Percentiles rank a stretch among this genome's conserved stretches.
phyloP scores from a whole-genome alignment of 2,113 vertebrate genomes.

The Eclectus roratus region DNA sequence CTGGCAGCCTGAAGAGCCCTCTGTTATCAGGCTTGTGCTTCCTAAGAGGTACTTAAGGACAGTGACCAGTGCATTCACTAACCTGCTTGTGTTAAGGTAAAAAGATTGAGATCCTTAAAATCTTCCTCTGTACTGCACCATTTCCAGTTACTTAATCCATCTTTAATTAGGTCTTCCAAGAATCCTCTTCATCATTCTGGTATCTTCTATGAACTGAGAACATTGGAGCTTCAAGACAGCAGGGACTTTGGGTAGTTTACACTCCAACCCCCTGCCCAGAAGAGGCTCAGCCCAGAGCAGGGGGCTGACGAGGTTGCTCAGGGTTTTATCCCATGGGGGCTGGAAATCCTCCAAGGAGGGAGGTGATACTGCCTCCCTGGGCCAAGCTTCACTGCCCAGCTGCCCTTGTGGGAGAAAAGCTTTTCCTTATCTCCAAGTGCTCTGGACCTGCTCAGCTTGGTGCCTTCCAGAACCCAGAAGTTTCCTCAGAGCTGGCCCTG shows the following conservation, averaged over 20 bases:
- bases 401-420: rapidly evolving
- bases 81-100: neutral
- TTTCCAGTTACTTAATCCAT: neutral
- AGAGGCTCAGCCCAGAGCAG: neutral
- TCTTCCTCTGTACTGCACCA: neutral
- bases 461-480: neutral
- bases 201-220: neutral
- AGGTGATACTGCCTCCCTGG: neutral
- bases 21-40: neutral
- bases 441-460: neutral
- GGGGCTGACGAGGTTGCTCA: neutral
- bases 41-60: neutral
- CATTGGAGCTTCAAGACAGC: neutral
- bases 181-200: neutral
- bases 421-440: neutral
- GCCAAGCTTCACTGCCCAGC: too few relatives aligned
- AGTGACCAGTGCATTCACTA: neutral
- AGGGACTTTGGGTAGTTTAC: rapidly evolving
- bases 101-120: neutral
- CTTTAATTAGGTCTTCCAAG: neutral
- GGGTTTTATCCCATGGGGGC: rapidly evolving
- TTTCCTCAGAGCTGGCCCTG: neutral
- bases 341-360: neutral
- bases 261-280: rapidly evolving
- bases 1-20: neutral